These are phyloP conservation scores for Pogoniulus pusillus DNA, from an alignment of 2,797 vertebrate genomes.

Conservation along the genomic window DNA sequence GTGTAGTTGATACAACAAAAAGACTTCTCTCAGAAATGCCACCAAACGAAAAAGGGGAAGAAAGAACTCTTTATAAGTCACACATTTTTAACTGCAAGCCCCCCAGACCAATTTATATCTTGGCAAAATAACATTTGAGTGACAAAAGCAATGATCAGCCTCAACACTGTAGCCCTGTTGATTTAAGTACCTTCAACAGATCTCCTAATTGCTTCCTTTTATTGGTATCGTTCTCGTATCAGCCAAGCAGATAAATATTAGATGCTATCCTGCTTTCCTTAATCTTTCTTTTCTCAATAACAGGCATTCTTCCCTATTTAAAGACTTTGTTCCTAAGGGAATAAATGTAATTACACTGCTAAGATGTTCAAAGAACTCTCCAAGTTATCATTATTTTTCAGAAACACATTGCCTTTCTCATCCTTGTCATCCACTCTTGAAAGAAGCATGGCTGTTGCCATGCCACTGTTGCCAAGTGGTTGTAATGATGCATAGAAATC, in stretches of 20 bases:
- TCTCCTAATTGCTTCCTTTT: conserved; percentile 11
- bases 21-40: neutral
- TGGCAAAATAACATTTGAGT: neutral
- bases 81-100: neutral
- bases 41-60: neutral
- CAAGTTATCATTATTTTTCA: conserved; percentile 58
- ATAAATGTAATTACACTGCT: conserved; percentile 51
- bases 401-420: conserved; percentile 45
- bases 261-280: conserved; percentile 9
- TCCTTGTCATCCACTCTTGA: conserved; percentile 43
- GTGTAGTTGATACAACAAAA: neutral
- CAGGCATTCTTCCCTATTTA: conserved; percentile 42
- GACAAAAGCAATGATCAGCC: neutral
- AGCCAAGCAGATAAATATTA: conserved; percentile 40
- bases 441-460: conserved; percentile 49
- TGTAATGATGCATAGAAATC: conserved; percentile 31
- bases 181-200: conserved; percentile 26
- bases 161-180: neutral
- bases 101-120: neutral
- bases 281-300: neutral
- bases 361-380: conserved; percentile 50
- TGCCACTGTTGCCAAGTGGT: conserved; percentile 53
- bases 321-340: conserved; percentile 55
- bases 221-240: neutral
- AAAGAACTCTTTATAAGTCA: neutral